A percentile compares a stretch with the other conserved stretches of the same genome.
Evolutionary conservation across 2,113 vertebrate genomes (phyloP).

Genomic region (Hepsetus odoe): DNA sequence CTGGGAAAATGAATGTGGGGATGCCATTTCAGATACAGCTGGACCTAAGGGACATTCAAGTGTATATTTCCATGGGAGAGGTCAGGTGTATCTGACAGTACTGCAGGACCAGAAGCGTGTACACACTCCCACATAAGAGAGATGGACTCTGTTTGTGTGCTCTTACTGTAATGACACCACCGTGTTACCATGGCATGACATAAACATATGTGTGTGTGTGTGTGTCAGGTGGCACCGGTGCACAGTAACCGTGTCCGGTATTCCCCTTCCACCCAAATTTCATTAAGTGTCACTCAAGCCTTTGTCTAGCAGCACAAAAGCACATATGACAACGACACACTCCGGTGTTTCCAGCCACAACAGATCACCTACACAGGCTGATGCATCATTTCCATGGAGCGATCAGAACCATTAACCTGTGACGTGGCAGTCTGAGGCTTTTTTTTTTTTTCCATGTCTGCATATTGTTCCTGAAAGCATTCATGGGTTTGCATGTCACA

Average conservation of each 20-base stretch:
- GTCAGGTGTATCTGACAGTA: no score
- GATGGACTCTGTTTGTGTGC: not conserved
- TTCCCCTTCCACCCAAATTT: not conserved
- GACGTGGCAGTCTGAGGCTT: not conserved
- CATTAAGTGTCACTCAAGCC: conserved; percentile 41
- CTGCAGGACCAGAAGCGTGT: not conserved
- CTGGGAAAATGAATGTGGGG: no score
- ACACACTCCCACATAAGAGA: not conserved
- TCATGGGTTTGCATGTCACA: not conserved
- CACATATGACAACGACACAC: conserved; percentile 27
- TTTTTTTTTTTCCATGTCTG: no score
- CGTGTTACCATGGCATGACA: conserved; percentile 54
- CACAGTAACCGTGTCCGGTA: conserved; percentile 30
- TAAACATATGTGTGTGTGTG: conserved; percentile 53
- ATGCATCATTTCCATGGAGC: not conserved
- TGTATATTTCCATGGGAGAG: no score
- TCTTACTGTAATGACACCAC: not conserved
- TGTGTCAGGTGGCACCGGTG: conserved; percentile 52
- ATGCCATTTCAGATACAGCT: no score
- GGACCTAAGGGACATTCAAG: no score
- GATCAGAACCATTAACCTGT: not conserved
- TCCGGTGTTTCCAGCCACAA: conserved; percentile 13
- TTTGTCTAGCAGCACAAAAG: conserved; percentile 25
- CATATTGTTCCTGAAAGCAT: not conserved
- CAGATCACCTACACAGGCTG: conserved; percentile 51